Evolutionary conservation across 2,113 vertebrate species (phyloP), one percentile per base, ranked within the genome.

Genomic region (Spermophilus dauricus): DNA sequence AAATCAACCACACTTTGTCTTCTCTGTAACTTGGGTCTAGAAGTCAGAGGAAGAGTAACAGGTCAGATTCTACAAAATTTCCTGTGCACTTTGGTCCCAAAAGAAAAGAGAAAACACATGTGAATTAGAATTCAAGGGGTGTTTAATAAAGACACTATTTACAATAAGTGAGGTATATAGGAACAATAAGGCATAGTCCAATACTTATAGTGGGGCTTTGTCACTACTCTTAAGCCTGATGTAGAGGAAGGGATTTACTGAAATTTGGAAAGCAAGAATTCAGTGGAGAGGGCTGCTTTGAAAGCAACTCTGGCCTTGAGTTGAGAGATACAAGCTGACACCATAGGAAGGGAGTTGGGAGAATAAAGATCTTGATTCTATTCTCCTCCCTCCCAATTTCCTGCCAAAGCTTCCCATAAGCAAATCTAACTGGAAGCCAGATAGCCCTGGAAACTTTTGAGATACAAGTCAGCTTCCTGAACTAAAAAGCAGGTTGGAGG

Each of bases 211-310:
- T 83, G 10, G 9, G 28, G 4, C 1, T 84, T 84, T 89, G 30
- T 56, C 48, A 91, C 8, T 12, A 70, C 32, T 53, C 1, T 65
- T 87, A 87, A 93, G 24, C 16, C 28, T 75, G 17, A 69, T 26
- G 2, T 10, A 1, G 11, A 70, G 4, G 63, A 26, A 92, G 17
- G 22, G 16, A 96, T 30, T 89, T 78, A 65, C 39, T 95, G 56
- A 96, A 97, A 91, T 83, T 87, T 75, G 24, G 14, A 89, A 83
- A 76, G 28, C 37, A 89, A 75, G 14, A 20, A 14, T 77, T 17
- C 58, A 86, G 4, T 56, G 26, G 24, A 82, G 13, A 53, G 14
- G 12, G 5, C 14, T 58, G 1, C 48, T 48, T 93, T 83, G 24
- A 81, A 37, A 84, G 6, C 2, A 63, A 22, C 13, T 80, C 5